A percentile compares a stretch with the other conserved stretches of the same genome.
phyloP scores from a whole-genome alignment of 37 sponge, comb jelly and placozoan genomes.

The Agelas oroides region DNA sequence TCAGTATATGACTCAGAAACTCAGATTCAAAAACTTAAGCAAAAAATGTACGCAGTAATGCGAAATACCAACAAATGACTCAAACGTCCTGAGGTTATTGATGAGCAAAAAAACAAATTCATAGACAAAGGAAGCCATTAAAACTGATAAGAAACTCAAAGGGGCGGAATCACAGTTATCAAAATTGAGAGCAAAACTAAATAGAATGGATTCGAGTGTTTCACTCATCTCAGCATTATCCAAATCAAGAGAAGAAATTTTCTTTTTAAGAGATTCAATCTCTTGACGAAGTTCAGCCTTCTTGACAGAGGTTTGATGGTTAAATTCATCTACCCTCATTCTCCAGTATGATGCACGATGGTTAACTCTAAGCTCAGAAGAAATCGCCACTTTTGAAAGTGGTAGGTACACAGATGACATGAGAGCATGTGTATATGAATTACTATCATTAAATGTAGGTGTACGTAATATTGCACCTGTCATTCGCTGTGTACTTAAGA shows the following conservation, averaged over 20 bases:
- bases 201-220: neutral
- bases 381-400: conserved; percentile 35
- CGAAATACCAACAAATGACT: conserved; percentile 28
- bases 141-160: neutral
- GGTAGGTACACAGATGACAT: conserved; percentile 49
- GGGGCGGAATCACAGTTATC: neutral
- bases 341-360: conserved; percentile 13
- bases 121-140: neutral
- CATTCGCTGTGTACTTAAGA: conserved; percentile 28
- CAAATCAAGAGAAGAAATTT: neutral
- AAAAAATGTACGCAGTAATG: conserved; percentile 24
- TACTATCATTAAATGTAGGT: conserved; percentile 58
- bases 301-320: neutral
- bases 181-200: neutral
- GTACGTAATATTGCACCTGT: too few relatives aligned
- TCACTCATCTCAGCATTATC: conserved; percentile 2
- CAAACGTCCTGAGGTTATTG: conserved; percentile 20
- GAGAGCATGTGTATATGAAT: conserved; percentile 43
- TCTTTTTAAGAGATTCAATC: neutral
- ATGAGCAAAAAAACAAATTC: conserved; percentile 9
- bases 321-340: neutral
- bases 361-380: neutral
- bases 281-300: neutral
- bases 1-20: neutral
- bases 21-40: neutral